Base-by-base conservation (phyloP, 2,797 vertebrate genomes). In the Pelodytes ibericus region DNA sequence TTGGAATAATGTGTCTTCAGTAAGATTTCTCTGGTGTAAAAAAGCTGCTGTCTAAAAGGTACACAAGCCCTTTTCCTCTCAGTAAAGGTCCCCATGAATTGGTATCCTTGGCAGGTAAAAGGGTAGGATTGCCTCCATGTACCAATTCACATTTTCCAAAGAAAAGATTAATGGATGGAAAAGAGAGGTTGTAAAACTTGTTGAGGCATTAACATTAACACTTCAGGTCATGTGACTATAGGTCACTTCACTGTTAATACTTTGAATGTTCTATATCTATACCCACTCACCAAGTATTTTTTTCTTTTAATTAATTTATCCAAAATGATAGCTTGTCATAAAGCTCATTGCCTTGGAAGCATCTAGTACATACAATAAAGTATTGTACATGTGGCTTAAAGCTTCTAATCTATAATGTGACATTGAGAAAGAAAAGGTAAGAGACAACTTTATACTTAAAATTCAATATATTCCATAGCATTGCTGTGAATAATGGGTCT, bases 91-190 rank as follows among this genome's bases (percentile, higher is more conserved):
- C 25, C 44, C 33, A 24, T 68, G 20, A 49, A 27, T 26, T 62
- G 61, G 22, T 62, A 22, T 61, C 44, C 62, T 39, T 53, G 47
- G 13, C 15, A 26, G 44, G 47, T 53, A 41, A 56, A 27, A 60
- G 24, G 53, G 65, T 41, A 26, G n/a, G 59, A 56, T 39, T 68
- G 8, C 26, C 26, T n/a, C 53, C 25, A 24, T 60, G 31, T 53
- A 75, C 69, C 53, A 75, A 69, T 27, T 27, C 22, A 15, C 41
- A 56, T 26, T 75, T 58, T 69, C 30, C 16, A 69, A 69, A 61
- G 57, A 61, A 60, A 60, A 75, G 57, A 69, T 69, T 33, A 69
- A 69, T 69, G 41, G 73, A 61, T 61, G 29, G 16, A 44, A 39
- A 68, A 61, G 33, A 36, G 13, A 60, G 60, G 68, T 49, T 67